Conservation (phyloP, 2,113 vertebrate genomes). For the Fulica atra region DNA sequence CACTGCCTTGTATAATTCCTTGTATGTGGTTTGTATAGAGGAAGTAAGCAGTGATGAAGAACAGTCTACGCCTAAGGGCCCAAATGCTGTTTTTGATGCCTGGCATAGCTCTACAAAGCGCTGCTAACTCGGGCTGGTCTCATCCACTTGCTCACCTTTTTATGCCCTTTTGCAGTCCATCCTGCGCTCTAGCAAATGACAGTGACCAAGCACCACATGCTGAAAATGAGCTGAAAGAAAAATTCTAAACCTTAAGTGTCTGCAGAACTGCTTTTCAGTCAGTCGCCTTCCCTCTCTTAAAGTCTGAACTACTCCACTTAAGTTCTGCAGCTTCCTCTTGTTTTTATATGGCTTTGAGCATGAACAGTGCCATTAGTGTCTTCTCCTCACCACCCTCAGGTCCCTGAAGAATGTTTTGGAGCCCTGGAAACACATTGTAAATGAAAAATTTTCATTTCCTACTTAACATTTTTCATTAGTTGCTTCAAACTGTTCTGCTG, state of each 20-base stretch:
- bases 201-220: background rate
- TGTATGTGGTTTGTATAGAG: background rate
- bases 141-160: background rate
- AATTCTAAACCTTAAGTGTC: background rate
- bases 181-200: background rate
- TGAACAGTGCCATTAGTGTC: background rate
- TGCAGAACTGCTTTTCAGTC: background rate
- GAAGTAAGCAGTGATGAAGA: background rate
- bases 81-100: background rate
- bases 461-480: background rate
- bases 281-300: background rate
- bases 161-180: background rate
- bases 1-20: background rate
- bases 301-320: background rate
- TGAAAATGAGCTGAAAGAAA: background rate
- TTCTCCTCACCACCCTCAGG: background rate
- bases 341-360: background rate
- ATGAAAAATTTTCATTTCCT: background rate
- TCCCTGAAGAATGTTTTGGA: background rate
- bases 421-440: background rate
- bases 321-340: background rate
- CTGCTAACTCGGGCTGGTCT: background rate
- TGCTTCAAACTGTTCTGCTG: background rate
- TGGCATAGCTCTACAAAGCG: background rate
- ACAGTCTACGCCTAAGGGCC: background rate